phyloP scores from a whole-genome alignment of 2,113 vertebrate genomes.

The Castor canadensis region DNA sequence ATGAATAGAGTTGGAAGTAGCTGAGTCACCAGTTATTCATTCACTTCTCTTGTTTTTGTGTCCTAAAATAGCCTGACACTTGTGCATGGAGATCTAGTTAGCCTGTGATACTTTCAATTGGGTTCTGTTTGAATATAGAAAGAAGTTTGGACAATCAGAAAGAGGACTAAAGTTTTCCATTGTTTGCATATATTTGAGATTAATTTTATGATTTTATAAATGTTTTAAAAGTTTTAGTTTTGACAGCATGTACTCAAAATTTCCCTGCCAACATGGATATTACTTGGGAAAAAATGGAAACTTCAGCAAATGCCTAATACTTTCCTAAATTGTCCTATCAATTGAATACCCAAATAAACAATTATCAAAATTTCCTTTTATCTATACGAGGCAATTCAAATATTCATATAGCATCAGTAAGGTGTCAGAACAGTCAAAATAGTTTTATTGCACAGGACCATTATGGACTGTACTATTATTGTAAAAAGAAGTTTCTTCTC shows the following conservation, averaged over 20 bases:
- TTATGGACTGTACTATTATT: background rate
- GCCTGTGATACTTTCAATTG: background rate
- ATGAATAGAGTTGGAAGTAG: background rate
- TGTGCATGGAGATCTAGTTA: background rate
- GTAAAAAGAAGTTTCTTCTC: background rate
- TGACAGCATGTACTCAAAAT: background rate
- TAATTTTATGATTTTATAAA: constrained; percentile 16
- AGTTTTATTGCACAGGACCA: background rate
- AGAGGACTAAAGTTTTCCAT: background rate
- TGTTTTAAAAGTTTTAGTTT: background rate
- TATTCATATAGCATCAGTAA: background rate
- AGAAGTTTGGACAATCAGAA: background rate
- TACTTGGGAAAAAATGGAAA: background rate
- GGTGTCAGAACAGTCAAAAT: background rate
- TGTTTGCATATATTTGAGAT: background rate
- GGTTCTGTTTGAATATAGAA: background rate
- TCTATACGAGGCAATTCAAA: background rate
- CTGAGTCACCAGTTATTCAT: constrained; percentile 44
- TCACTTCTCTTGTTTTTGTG: constrained; percentile 24
- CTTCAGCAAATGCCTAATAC: background rate
- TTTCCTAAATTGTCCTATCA: background rate
- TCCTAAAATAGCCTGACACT: constrained; percentile 26
- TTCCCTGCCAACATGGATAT: background rate
- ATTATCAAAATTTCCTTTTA: background rate
- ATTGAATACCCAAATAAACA: background rate